phyloP scores from a whole-genome alignment of 2,888 invertebrate species.

The Agriopis aurantiaria region DNA sequence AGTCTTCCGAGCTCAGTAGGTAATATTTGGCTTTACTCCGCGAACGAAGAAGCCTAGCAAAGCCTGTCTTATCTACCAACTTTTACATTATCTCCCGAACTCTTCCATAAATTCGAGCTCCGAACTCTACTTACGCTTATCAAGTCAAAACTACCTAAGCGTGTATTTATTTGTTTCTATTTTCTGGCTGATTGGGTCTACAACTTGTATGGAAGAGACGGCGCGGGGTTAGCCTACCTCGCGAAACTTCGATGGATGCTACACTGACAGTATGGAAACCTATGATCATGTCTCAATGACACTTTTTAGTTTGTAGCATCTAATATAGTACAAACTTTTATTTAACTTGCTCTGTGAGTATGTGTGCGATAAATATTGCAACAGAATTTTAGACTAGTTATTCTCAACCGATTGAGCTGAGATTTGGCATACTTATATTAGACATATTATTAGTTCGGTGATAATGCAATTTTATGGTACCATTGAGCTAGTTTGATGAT shows the following conservation, averaged over 20 bases:
- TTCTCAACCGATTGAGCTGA: too few species aligned
- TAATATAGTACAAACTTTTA: not conserved
- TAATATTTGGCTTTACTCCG: conserved; percentile 69
- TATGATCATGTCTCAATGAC: not conserved
- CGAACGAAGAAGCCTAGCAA: conserved; percentile 65
- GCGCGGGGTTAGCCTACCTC: conserved; percentile 73
- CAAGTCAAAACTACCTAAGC: conserved; percentile 82
- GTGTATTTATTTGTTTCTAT: conserved; percentile 84
- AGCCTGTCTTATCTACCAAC: conserved; percentile 80
- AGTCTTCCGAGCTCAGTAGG: conserved; percentile 56
- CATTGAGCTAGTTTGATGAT: too few species aligned
- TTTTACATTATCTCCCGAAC: conserved; percentile 80
- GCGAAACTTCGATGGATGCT: conserved; percentile 63
- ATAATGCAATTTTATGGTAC: not conserved
- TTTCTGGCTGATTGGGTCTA: conserved; percentile 80
- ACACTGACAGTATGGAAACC: conserved; percentile 17
- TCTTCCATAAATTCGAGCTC: conserved; percentile 77
- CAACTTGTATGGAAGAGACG: conserved; percentile 70
- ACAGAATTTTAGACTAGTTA: too few species aligned
- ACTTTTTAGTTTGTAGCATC: not conserved
- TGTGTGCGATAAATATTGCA: too few species aligned
- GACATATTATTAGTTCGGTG: not conserved
- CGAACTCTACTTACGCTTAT: conserved; percentile 78
- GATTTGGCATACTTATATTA: too few species aligned
- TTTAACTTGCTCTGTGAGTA: not conserved